A percentile compares a stretch with the other conserved stretches of the same genome.
These are phyloP conservation scores for Acanthoscelides obtectus DNA, from an alignment of 2,888 invertebrate species.

Conservation along the genomic window DNA sequence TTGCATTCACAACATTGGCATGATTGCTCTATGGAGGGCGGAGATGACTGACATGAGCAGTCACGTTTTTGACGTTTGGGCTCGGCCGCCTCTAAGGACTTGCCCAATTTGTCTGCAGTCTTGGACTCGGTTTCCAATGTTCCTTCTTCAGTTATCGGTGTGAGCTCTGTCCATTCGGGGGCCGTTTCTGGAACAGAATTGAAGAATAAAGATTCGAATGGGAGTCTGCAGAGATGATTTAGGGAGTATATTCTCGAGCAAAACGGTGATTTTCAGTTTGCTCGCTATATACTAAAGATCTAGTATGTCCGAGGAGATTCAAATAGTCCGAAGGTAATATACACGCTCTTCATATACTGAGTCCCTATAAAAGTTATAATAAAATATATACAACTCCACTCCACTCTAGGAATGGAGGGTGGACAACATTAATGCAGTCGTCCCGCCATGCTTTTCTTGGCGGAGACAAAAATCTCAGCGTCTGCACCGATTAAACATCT, in stretches of 20 bases:
- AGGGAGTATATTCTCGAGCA: neutral
- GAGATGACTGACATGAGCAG: constrained; percentile 28
- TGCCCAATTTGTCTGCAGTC: neutral
- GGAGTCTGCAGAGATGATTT: neutral
- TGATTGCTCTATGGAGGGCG: constrained; percentile 27
- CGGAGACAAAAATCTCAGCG: no score
- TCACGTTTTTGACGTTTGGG: constrained; percentile 21
- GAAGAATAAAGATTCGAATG: neutral
- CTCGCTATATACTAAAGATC: neutral
- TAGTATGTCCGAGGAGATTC: neutral
- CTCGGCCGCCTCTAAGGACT: constrained; percentile 9
- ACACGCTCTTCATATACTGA: neutral
- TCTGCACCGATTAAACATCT: no score
- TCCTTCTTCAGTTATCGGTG: constrained; percentile 1
- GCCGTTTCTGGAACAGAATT: neutral
- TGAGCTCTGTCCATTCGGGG: constrained; percentile 1
- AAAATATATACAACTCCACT: no score
- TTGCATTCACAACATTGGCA: constrained; percentile 33
- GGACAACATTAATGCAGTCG: no score
- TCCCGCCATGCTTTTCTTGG: no score
- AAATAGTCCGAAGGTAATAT: neutral
- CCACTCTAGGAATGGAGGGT: no score
- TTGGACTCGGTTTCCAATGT: constrained; percentile 3
- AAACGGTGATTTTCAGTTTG: neutral
- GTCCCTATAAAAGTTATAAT: no score